Evolutionary conservation across 2,888 invertebrate genomes (phyloP).

Genomic region (Tetanocera ferruginea): DNA sequence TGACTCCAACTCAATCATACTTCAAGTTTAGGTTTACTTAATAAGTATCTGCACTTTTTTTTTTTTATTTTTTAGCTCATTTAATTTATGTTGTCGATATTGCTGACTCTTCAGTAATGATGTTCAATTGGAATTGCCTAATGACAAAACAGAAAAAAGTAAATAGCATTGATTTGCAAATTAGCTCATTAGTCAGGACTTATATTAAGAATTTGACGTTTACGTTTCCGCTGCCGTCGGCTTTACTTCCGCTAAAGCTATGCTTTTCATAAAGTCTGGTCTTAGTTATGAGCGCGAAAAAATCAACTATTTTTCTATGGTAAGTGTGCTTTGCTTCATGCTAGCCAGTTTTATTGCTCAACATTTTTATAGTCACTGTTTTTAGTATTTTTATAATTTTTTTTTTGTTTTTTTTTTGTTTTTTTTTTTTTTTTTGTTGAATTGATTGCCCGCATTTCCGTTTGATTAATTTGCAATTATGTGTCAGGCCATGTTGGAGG

Average conservation of each 20-base stretch:
- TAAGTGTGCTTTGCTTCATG: too few species aligned
- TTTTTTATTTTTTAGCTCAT: too few species aligned
- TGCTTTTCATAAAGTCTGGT: neutral
- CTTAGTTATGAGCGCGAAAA: neutral
- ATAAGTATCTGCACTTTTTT: too few species aligned
- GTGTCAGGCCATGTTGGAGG: neutral
- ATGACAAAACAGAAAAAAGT: too few species aligned
- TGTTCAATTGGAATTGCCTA: neutral
- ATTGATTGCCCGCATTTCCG: neutral
- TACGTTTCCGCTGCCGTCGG: conserved; percentile 1
- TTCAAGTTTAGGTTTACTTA: too few species aligned
- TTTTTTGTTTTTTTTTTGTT: neutral
- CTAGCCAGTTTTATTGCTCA: too few species aligned
- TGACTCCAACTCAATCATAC: too few species aligned
- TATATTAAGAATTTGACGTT: conserved; percentile 8
- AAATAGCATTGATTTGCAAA: neutral
- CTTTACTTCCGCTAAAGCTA: neutral
- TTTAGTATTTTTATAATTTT: too few species aligned
- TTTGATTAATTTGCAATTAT: neutral
- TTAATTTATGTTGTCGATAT: too few species aligned
- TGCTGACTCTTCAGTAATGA: neutral
- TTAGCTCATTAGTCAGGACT: neutral
- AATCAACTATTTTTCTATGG: too few species aligned
- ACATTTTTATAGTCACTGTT: too few species aligned
- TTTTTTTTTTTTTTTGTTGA: neutral